Evolutionary conservation across 2,888 invertebrate genomes (phyloP), one percentile per base, ranked within the genome.

Genomic region (Chrysolina americana): DNA sequence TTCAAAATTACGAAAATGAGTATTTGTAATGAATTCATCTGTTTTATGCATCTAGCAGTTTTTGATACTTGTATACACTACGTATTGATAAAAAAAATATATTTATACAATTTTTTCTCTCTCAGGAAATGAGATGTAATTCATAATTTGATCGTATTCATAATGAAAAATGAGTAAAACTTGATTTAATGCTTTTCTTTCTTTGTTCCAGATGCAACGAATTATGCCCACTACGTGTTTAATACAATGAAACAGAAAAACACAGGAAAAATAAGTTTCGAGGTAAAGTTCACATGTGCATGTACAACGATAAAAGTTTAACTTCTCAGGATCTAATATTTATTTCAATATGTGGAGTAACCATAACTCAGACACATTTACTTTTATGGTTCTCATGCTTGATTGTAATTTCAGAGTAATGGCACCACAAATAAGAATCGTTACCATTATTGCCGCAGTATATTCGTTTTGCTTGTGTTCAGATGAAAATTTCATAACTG

Each of bases 141-240:
- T 36, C 36, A 36, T 8, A 36, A 6, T 0, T 36, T 36, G 8
- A 36, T 36, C 36, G 36, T 36, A 36, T 6, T 36, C 36, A 36
- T 36, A 36, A 36, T 36, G 36, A 36, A 36, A 8, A 36, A 36
- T 36, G 2, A 36, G 36, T 4, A 36, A 6, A 6, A 36, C 36
- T 8, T 36, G 36, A 11, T 6, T 23, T n/a, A 59, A 47, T 15
- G 6, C n/a, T 47, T 3, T 50, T 50, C 8, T 53, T 44, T 56
- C 71, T 72, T 75, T 75, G 71, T 91, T 91, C 50, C 92, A 96
- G 96, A 96, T 89, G 95, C 96, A 48, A 93, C 94, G 69, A 94
- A 94, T 85, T 97, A 97, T 88, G 96, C 97, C 17, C 96, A 96
- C 86, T 95, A 94, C 87, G 96, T 97, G 70, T 97, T 97, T 91